These are phyloP conservation scores for Coelogynopora nodosa DNA, from an alignment of 2,888 invertebrate species.

Conservation along the genomic window DNA sequence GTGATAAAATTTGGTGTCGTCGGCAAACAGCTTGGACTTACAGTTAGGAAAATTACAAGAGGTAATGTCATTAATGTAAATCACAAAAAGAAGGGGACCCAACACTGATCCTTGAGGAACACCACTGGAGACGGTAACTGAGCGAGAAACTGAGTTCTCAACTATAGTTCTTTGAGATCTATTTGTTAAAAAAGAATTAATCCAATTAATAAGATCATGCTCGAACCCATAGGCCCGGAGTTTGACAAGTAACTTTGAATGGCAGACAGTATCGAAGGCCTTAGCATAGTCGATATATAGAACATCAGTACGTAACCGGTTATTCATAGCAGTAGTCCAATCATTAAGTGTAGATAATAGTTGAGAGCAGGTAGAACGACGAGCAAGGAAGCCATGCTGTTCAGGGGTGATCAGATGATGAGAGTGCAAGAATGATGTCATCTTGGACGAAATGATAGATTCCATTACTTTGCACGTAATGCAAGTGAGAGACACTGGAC, in stretches of 20 bases:
- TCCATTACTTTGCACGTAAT: slow-evolving; percentile 28
- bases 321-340: slow-evolving; percentile 31
- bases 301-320: slow-evolving; percentile 28
- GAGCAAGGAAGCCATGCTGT: slow-evolving; percentile 26
- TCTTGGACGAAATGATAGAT: slow-evolving; percentile 9
- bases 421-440: slow-evolving; percentile 27
- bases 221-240: slow-evolving; percentile 23
- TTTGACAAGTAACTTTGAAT: slow-evolving; percentile 31
- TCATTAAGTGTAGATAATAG: slow-evolving; percentile 29
- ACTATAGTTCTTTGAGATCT: slow-evolving; percentile 29
- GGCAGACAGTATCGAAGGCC: slow-evolving; percentile 21
- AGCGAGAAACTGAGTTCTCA: slow-evolving; percentile 13
- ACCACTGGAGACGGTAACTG: slow-evolving; percentile 24
- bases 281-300: slow-evolving; percentile 20
- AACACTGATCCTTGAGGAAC: slow-evolving; percentile 19
- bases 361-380: slow-evolving; percentile 31
- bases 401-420: slow-evolving; percentile 27
- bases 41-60: slow-evolving; percentile 19
- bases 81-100: slow-evolving; percentile 19
- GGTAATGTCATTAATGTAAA: slow-evolving; percentile 34
- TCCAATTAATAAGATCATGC: slow-evolving; percentile 28
- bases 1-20: background rate
- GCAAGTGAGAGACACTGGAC: slow-evolving; percentile 31
- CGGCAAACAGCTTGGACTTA: background rate
- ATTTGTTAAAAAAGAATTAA: slow-evolving; percentile 19